Percentiles rank a stretch among this genome's conserved stretches.
phyloP scores from a whole-genome alignment of 1,140 invertebrate species.

The Drosophila guanche region DNA sequence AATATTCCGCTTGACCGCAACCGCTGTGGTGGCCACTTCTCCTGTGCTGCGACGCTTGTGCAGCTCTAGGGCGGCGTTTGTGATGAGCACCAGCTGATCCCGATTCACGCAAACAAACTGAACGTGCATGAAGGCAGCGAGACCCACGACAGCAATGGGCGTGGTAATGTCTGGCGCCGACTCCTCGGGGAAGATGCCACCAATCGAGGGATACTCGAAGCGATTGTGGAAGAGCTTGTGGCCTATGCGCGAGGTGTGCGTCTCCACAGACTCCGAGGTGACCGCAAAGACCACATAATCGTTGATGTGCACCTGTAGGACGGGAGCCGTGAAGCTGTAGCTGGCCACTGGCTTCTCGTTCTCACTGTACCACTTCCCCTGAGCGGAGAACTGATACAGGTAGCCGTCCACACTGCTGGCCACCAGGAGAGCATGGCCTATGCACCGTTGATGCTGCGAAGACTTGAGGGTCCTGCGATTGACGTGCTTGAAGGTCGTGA shows the following conservation, averaged over 20 bases:
- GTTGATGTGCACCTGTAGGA: conserved; percentile 88
- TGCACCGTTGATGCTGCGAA: conserved; percentile 64
- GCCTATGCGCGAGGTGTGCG: conserved; percentile 89
- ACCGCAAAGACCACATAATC: conserved; percentile 89
- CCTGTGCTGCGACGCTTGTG: conserved; percentile 73
- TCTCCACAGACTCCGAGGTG: conserved; percentile 90
- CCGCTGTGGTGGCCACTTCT: conserved; percentile 40
- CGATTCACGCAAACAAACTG: conserved; percentile 87
- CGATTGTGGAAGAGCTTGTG: conserved; percentile 84
- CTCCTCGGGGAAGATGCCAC: conserved; percentile 79
- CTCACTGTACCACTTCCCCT: conserved; percentile 82
- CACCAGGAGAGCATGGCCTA: conserved; percentile 72
- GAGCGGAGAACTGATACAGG: conserved; percentile 78
- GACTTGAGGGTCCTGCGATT: conserved; percentile 76
- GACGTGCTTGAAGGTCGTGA: conserved; percentile 75
- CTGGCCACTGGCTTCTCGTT: conserved; percentile 80
- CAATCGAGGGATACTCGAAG: conserved; percentile 77
- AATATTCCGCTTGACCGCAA: conserved; percentile 69
- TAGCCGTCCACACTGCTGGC: conserved; percentile 80
- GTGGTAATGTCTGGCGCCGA: conserved; percentile 86
- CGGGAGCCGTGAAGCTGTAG: conserved; percentile 89
- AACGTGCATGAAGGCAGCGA: conserved; percentile 89
- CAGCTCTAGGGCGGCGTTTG: conserved; percentile 57
- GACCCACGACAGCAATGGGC: conserved; percentile 89
- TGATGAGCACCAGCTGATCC: conserved; percentile 87